Conservation (phyloP, 1,140 invertebrate genomes). For the Orius laevigatus region DNA sequence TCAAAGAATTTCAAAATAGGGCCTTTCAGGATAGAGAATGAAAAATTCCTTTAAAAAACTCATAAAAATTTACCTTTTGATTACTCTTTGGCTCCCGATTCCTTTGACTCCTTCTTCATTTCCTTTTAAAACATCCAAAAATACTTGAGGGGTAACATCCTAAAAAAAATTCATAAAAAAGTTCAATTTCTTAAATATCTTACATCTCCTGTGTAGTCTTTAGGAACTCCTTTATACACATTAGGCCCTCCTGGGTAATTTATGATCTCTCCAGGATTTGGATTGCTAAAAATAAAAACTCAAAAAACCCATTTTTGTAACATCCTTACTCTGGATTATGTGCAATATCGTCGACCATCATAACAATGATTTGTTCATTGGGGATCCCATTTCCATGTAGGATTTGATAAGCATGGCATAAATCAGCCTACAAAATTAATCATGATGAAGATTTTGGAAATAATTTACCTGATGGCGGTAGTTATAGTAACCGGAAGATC, state of each 20-base stretch:
- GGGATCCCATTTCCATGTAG: conserved; percentile 36
- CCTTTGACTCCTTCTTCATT: neutral
- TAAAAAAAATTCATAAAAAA: neutral
- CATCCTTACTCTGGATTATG: conserved; percentile 31
- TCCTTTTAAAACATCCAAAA: neutral
- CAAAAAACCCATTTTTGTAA: neutral
- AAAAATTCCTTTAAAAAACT: neutral
- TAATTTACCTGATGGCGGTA: conserved; percentile 42
- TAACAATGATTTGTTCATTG: conserved; percentile 38
- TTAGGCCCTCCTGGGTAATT: conserved; percentile 40
- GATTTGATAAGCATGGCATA: conserved; percentile 44
- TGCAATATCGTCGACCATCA: conserved; percentile 48
- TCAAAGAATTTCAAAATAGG: too few relatives aligned
- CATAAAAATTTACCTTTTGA: neutral
- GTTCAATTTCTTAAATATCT: conserved; percentile 5
- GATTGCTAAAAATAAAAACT: conserved; percentile 31
- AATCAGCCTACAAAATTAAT: conserved; percentile 31
- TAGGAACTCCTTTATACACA: conserved; percentile 39
- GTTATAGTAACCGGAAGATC: conserved; percentile 37
- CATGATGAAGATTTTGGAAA: too few relatives aligned
- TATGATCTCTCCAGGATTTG: conserved; percentile 37
- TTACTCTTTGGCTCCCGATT: neutral
- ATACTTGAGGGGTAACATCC: too few relatives aligned
- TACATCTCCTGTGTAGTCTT: conserved; percentile 38
- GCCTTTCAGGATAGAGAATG: neutral